phyloP scores from a whole-genome alignment of 1,140 invertebrate species.

The Scaptomyza pallida region DNA sequence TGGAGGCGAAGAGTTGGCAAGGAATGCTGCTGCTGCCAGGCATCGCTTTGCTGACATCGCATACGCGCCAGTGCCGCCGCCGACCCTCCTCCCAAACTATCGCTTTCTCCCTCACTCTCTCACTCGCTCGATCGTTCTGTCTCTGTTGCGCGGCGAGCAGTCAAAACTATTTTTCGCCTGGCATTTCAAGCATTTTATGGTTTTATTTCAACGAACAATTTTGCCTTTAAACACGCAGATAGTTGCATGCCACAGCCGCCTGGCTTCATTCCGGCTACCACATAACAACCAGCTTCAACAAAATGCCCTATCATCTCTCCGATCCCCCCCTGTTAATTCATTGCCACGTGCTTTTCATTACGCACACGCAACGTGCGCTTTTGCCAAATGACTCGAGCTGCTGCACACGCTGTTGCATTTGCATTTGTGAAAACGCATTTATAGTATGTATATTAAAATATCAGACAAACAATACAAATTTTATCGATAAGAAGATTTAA shows the following conservation, averaged over 20 bases:
- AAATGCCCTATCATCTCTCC: neutral
- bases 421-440: neutral
- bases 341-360: constrained; percentile 68
- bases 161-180: constrained; percentile 81
- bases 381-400: neutral
- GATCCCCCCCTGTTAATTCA: constrained; percentile 62
- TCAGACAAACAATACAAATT: constrained; percentile 13
- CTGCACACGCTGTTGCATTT: neutral
- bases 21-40: constrained; percentile 29
- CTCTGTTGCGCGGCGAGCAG: constrained; percentile 36
- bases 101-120: neutral
- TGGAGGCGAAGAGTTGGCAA: neutral
- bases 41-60: constrained; percentile 47
- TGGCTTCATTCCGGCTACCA: constrained; percentile 29
- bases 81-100: neutral
- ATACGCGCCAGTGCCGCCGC: constrained; percentile 25
- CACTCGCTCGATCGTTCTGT: neutral
- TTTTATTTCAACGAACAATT: constrained; percentile 78
- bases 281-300: constrained; percentile 8
- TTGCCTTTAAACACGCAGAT: constrained; percentile 74
- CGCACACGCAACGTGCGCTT: constrained; percentile 39
- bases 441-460: constrained; percentile 31
- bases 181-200: constrained; percentile 81
- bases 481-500: neutral
- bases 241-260: constrained; percentile 72